Conservation (phyloP, 2,888 invertebrate species). For the Eupeodes latifasciatus region DNA sequence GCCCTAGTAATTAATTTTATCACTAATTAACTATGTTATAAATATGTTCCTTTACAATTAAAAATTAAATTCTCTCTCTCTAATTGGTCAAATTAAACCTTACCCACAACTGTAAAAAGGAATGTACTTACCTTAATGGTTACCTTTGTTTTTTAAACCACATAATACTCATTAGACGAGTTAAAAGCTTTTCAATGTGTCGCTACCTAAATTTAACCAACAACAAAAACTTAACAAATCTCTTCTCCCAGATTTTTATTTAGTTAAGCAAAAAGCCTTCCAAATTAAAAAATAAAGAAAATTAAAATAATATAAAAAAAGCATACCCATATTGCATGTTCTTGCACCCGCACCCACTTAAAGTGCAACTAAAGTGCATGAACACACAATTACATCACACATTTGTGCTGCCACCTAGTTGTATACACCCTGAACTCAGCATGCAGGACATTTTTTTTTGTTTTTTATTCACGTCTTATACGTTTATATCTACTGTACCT, state of each 20-base stretch:
- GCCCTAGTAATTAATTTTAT: no score
- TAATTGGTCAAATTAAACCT: constrained; percentile 12
- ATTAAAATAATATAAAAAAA: background rate
- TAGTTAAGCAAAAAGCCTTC: constrained; percentile 62
- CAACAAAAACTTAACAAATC: constrained; percentile 16
- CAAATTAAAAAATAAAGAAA: constrained; percentile 51
- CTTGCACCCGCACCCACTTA: constrained; percentile 67
- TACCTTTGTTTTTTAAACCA: background rate
- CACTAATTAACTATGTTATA: background rate
- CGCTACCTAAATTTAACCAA: constrained; percentile 25
- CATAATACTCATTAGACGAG: constrained; percentile 36
- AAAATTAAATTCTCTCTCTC: background rate
- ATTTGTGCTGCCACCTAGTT: constrained; percentile 44
- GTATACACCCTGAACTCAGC: constrained; percentile 1
- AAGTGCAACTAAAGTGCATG: constrained; percentile 70
- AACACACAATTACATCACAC: constrained; percentile 63
- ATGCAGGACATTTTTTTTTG: constrained; percentile 23
- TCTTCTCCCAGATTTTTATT: constrained; percentile 46
- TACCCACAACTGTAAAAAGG: background rate
- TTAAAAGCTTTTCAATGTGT: constrained; percentile 72
- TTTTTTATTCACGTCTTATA: background rate
- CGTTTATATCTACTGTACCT: background rate
- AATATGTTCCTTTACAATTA: background rate
- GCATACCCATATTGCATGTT: constrained; percentile 53
- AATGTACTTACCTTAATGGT: background rate